Evolutionary conservation across 2,797 vertebrate genomes (phyloP).

Genomic region (Cyclopterus lumpus): DNA sequence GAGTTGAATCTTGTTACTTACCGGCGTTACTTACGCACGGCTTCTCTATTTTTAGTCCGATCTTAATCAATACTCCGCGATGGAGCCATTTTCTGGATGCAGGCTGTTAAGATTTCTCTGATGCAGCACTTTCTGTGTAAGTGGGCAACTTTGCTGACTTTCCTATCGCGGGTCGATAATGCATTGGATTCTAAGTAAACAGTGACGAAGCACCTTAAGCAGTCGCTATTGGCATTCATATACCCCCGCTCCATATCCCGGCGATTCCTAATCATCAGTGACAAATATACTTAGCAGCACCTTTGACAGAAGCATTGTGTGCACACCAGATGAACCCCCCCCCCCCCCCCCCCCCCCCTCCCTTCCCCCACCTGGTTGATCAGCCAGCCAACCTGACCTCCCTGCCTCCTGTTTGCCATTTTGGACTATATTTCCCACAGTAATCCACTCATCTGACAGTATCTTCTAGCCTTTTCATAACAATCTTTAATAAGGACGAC

Average conservation of each 20-base stretch:
- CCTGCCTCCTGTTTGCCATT: slow-evolving; percentile 53
- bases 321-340: slow-evolving; percentile 44
- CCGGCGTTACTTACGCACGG: slow-evolving; percentile 27
- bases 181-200: slow-evolving; percentile 79
- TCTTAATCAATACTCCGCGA: slow-evolving; percentile 64
- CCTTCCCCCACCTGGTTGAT: slow-evolving; percentile 44
- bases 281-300: slow-evolving; percentile 69
- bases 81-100: slow-evolving; percentile 58
- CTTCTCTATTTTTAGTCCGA: slow-evolving; percentile 57
- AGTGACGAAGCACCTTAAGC: slow-evolving; percentile 75
- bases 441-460: slow-evolving; percentile 75
- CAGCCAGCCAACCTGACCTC: slow-evolving; percentile 46
- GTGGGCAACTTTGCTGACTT: slow-evolving; percentile 75
- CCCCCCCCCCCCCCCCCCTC: slow-evolving; percentile 17
- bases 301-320: slow-evolving; percentile 58
- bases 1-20: neutral
- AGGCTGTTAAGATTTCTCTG: slow-evolving; percentile 70
- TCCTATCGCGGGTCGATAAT: slow-evolving; percentile 65
- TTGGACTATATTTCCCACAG: slow-evolving; percentile 57
- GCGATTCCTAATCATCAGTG: slow-evolving; percentile 68
- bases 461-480: slow-evolving; percentile 67
- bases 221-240: slow-evolving; percentile 69
- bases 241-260: slow-evolving; percentile 49
- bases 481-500: slow-evolving; percentile 76
- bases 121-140: slow-evolving; percentile 77